Conservation (phyloP, 2,888 invertebrate species). For the Noctua janthina region DNA sequence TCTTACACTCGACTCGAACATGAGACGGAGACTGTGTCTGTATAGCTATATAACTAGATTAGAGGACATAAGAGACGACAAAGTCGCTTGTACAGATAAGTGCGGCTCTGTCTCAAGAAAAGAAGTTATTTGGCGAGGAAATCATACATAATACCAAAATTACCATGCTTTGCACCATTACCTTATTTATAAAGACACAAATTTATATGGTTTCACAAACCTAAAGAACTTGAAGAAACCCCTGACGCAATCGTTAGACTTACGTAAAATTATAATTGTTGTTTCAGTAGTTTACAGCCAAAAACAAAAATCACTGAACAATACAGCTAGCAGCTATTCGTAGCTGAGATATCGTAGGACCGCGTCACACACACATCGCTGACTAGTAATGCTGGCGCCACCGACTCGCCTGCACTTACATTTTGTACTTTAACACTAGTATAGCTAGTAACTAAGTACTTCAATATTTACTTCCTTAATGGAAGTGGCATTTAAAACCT, state of each 20-base stretch:
- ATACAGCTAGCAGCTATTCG: slow-evolving; percentile 74
- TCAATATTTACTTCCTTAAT: slow-evolving; percentile 33
- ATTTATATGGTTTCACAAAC: slow-evolving; percentile 77
- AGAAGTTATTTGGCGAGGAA: slow-evolving; percentile 68
- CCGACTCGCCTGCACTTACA: slow-evolving; percentile 41
- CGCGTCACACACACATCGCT: slow-evolving; percentile 71
- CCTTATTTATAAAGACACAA: slow-evolving; percentile 79
- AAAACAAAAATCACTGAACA: slow-evolving; percentile 74
- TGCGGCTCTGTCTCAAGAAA: slow-evolving; percentile 59
- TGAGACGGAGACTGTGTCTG: slow-evolving; percentile 57
- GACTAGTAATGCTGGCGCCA: slow-evolving; percentile 78
- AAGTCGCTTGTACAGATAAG: slow-evolving; percentile 64
- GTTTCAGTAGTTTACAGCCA: slow-evolving; percentile 74
- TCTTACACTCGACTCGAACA: slow-evolving; percentile 62
- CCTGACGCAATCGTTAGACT: slow-evolving; percentile 70
- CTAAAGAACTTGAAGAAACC: slow-evolving; percentile 70
- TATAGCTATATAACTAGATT: slow-evolving; percentile 52
- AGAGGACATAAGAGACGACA: slow-evolving; percentile 57
- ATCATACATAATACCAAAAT: slow-evolving; percentile 74
- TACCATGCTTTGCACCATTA: slow-evolving; percentile 83
- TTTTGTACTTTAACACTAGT: slow-evolving; percentile 77
- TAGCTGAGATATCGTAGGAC: slow-evolving; percentile 72
- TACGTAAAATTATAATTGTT: slow-evolving; percentile 71
- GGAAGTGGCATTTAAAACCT: slow-evolving; percentile 38
- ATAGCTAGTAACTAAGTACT: slow-evolving; percentile 66